Base-by-base conservation (phyloP, 2,888 invertebrate species). In the Molanna angustata region DNA sequence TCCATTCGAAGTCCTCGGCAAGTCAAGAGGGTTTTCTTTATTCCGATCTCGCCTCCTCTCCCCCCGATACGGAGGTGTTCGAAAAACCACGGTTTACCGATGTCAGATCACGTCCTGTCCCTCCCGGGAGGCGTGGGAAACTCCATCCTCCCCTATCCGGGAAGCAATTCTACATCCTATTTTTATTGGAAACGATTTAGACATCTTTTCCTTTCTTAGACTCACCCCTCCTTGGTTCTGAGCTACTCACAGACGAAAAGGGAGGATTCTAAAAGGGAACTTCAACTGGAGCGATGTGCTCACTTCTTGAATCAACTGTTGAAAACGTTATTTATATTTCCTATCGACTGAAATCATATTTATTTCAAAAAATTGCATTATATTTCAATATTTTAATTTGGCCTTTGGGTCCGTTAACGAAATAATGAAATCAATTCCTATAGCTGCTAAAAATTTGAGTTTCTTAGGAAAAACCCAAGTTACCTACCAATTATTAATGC, bases 131-230 rank as follows among this genome's bases (percentile, higher is more conserved):
- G 27, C 39, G 35, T 27, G 32, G 39, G 44, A 51, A 52, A 20
- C 45, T 20, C 35, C 16, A 37, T 21, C 11, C 22, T 27, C 31
- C 56, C 49, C 52, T 31, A 21, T 37, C 43, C 47, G 45, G 52
- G 49, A 50, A 46, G 54, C 37, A 50, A 48, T 53, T 49, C 17
- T 47, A 20, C 42, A 42, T 53, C 51, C 56, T 56, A 51, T 56
- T 58, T 58, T 58, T 56, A 58, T 58, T 58, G 58, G 58, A 51
- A 58, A 58, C 58, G 58, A 58, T 58, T 58, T 58, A 58, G 58
- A 58, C 58, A 52, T 58, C 54, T 58, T 44, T 42, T 19, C 45
- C 48, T 47, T 42, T 50, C 51, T 37, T 35, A 40, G 20, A 17
- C 21, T 32, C 7, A 41, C 41, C 42, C 50, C 35, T 32, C 43